Evolutionary conservation across 2,888 invertebrate species (phyloP).

Genomic region (Napeogenes inachia): DNA sequence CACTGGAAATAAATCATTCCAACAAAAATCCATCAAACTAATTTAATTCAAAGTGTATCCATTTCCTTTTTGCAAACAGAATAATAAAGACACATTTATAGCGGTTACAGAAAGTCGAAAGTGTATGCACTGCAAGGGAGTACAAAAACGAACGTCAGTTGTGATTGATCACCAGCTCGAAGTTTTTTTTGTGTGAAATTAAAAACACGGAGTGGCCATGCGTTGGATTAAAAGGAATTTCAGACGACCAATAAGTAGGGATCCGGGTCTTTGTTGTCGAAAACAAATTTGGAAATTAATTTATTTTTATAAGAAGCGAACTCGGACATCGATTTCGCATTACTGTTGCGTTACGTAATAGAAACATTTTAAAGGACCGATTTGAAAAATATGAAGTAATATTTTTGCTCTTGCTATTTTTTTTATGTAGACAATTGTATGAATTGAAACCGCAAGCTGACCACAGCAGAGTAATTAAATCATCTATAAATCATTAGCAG

Average conservation of each 20-base stretch:
- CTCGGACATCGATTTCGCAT: constrained; percentile 54
- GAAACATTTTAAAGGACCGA: constrained; percentile 36
- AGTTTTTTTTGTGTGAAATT: constrained; percentile 75
- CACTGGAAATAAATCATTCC: constrained; percentile 38
- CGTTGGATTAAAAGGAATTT: constrained; percentile 73
- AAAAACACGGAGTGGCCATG: constrained; percentile 71
- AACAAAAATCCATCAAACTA: constrained; percentile 61
- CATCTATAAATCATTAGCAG: constrained; percentile 72
- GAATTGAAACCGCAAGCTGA: constrained; percentile 56
- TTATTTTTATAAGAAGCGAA: constrained; percentile 51
- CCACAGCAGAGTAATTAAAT: constrained; percentile 72
- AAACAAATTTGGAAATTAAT: constrained; percentile 60
- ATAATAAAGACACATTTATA: constrained; percentile 66
- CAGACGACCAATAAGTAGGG: constrained; percentile 57
- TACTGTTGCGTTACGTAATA: constrained; percentile 40
- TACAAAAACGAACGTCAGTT: constrained; percentile 66
- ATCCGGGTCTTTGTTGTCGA: constrained; percentile 53
- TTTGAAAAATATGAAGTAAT: constrained; percentile 49
- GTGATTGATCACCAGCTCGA: constrained; percentile 75
- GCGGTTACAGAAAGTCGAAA: constrained; percentile 70
- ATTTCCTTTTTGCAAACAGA: constrained; percentile 70
- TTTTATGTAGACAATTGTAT: no score
- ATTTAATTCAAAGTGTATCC: constrained; percentile 68
- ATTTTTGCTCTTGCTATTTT: constrained; percentile 23
- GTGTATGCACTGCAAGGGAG: constrained; percentile 66